Evolutionary conservation across 2,888 invertebrate species (phyloP).

Genomic region (Acrocyrtus sp.): DNA sequence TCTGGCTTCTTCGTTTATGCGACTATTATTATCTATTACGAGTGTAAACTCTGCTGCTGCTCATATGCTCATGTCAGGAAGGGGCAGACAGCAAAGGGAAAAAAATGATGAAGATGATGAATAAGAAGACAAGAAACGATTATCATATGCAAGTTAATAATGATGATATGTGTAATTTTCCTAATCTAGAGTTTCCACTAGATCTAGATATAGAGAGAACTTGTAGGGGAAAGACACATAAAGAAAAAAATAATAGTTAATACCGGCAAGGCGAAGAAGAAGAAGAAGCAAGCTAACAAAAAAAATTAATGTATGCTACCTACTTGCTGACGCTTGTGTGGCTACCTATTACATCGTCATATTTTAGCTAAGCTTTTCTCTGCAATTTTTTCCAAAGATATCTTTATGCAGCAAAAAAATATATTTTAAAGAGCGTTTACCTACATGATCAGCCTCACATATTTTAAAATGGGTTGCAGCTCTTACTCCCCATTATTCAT

Average conservation of each 20-base stretch:
- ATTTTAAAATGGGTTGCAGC: no score
- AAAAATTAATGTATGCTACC: conserved; percentile 35
- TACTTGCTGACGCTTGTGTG: conserved; percentile 29
- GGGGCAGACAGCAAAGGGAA: no score
- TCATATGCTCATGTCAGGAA: conserved; percentile 46
- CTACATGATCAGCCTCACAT: no score
- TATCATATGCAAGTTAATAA: conserved; percentile 41
- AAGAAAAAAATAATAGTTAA: conserved; percentile 21
- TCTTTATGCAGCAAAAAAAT: conserved; percentile 43
- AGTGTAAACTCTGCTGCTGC: conserved; percentile 27
- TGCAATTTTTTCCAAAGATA: no score
- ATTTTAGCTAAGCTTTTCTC: no score
- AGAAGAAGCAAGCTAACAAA: no score
- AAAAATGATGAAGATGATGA: conserved; percentile 31
- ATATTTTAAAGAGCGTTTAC: no score
- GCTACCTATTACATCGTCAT: conserved; percentile 18
- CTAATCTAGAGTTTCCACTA: conserved; percentile 33
- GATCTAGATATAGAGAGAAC: neutral
- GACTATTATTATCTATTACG: conserved; percentile 44
- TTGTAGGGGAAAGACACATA: conserved; percentile 8
- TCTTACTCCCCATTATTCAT: no score
- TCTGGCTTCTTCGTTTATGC: conserved; percentile 34
- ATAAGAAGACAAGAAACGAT: conserved; percentile 38
- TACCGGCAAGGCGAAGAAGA: no score
- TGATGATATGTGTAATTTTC: conserved; percentile 38